These are phyloP conservation scores for Lumbricus terrestris DNA, from an alignment of 2,888 invertebrate genomes.

Conservation along the genomic window DNA sequence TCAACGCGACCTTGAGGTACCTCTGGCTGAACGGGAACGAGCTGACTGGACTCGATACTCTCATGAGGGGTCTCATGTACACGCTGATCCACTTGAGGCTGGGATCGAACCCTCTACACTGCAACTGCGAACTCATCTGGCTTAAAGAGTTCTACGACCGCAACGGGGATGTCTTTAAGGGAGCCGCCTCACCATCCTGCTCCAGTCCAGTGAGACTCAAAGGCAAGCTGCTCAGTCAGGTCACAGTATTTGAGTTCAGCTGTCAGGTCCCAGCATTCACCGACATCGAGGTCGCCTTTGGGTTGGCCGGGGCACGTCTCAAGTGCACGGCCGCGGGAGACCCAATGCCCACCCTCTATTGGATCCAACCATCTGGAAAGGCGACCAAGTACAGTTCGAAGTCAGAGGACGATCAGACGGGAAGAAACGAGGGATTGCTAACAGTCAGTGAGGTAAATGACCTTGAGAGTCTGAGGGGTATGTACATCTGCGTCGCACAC, in stretches of 20 bases:
- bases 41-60: constrained; percentile 47
- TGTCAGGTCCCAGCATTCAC: constrained; percentile 54
- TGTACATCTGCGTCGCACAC: constrained; percentile 55
- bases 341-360: constrained; percentile 54
- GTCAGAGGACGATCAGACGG: constrained; percentile 30
- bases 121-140: constrained; percentile 57
- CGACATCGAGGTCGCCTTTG: constrained; percentile 53
- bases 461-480: constrained; percentile 34
- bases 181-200: constrained; percentile 48
- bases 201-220: constrained; percentile 45
- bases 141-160: constrained; percentile 49
- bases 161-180: constrained; percentile 43
- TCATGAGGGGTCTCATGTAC: constrained; percentile 48
- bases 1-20: constrained; percentile 52
- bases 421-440: constrained; percentile 16
- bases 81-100: constrained; percentile 51
- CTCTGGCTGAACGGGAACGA: constrained; percentile 56
- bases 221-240: constrained; percentile 47
- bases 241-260: constrained; percentile 48
- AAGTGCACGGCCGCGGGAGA: constrained; percentile 54
- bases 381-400: constrained; percentile 45
- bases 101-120: constrained; percentile 56
- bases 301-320: constrained; percentile 45
- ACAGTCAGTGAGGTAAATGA: neutral
- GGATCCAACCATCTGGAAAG: constrained; percentile 54